phyloP scores from a whole-genome alignment of 2,113 vertebrate species.

The Pelvicachromis taeniatus region DNA sequence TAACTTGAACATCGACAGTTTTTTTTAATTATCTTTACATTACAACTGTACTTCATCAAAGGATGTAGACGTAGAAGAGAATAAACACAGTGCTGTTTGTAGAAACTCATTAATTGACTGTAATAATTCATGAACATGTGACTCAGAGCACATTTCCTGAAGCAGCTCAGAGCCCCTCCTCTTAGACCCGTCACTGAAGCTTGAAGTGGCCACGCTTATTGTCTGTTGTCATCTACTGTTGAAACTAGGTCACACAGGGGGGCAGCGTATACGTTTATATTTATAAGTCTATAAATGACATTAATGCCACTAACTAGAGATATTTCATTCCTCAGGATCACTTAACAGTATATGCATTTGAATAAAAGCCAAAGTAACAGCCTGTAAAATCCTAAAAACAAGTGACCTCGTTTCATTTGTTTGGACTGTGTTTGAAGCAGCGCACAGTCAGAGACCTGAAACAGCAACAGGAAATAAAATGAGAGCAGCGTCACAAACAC shows the following conservation, averaged over 20 bases:
- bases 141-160: background rate
- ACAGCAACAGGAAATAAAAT: background rate
- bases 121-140: accelerated
- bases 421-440: accelerated
- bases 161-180: background rate
- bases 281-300: accelerated
- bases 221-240: background rate
- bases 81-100: background rate
- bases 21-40: background rate
- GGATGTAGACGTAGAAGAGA: background rate
- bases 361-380: background rate
- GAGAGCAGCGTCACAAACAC: accelerated
- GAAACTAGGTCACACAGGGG: background rate
- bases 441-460: accelerated
- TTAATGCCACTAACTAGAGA: accelerated
- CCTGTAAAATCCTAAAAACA: background rate
- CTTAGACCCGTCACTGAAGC: background rate
- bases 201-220: background rate
- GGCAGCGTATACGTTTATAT: background rate
- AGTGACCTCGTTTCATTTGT: background rate
- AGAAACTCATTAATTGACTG: background rate
- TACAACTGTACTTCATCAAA: accelerated
- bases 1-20: accelerated
- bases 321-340: accelerated
- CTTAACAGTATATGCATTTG: background rate